Conservation (phyloP, 2,113 vertebrate genomes). For the Trematomus loennbergii region DNA sequence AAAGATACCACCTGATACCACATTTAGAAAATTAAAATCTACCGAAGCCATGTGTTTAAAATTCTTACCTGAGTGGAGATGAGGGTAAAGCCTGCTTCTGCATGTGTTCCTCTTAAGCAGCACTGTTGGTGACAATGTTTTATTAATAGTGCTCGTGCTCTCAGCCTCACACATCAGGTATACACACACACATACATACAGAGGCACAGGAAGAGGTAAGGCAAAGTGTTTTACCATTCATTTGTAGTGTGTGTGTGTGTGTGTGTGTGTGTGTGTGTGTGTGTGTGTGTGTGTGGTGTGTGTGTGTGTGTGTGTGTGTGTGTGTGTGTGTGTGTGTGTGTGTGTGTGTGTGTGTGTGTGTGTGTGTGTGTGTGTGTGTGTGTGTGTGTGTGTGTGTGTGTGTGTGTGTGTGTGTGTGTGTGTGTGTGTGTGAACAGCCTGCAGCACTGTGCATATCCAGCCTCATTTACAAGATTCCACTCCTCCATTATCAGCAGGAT, state of each 20-base stretch:
- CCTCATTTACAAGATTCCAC: constrained; percentile 73
- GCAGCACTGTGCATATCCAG: constrained; percentile 67
- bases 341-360: constrained; percentile 19
- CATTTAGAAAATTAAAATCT: background rate
- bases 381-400: constrained; percentile 9
- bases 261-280: constrained; percentile 19
- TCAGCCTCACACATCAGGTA: constrained; percentile 19
- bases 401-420: constrained; percentile 20
- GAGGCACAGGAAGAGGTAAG: constrained; percentile 10
- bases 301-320: constrained; percentile 19
- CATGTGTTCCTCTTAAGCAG: constrained; percentile 26
- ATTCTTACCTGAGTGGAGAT: constrained; percentile 29
- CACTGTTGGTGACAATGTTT: constrained; percentile 42
- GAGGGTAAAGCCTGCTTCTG: constrained; percentile 12
- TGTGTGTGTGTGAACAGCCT: constrained; percentile 63
- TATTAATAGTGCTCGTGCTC: constrained; percentile 53
- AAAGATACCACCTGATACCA: no score
- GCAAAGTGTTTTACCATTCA: constrained; percentile 18
- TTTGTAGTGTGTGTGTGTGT: constrained; percentile 37
- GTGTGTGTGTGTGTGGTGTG: constrained; percentile 21
- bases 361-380: constrained; percentile 19
- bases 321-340: constrained; percentile 19
- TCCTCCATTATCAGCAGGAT: constrained; percentile 73
- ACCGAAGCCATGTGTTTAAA: background rate
- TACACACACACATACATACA: background rate